Percentiles rank a stretch among this genome's conserved stretches.
Conservation (phyloP, 2,888 invertebrate species). For the Leptothorax acervorum region DNA sequence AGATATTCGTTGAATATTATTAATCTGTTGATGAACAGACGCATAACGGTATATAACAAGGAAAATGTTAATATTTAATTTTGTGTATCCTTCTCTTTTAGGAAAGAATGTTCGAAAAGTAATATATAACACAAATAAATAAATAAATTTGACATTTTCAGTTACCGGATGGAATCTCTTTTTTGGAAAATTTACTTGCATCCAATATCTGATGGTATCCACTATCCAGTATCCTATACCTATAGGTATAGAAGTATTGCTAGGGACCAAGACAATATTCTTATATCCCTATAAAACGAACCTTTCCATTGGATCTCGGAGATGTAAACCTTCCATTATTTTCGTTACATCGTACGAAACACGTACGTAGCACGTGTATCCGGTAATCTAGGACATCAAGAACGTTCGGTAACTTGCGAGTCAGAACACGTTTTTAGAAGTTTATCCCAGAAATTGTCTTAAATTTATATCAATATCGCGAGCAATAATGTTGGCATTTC, state of each 20-base stretch:
- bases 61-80: too few relatives aligned
- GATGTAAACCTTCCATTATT: background rate
- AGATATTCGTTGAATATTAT: too few relatives aligned
- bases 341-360: background rate
- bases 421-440: background rate
- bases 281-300: background rate
- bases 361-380: background rate
- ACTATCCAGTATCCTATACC: too few relatives aligned
- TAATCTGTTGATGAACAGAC: too few relatives aligned
- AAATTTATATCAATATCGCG: background rate
- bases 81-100: too few relatives aligned
- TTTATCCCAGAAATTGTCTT: background rate
- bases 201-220: too few relatives aligned
- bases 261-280: background rate
- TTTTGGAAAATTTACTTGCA: too few relatives aligned
- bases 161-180: too few relatives aligned
- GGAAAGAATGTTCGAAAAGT: too few relatives aligned
- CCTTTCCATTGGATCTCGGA: background rate
- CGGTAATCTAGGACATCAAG: background rate
- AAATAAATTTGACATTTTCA: too few relatives aligned
- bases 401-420: background rate
- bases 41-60: too few relatives aligned
- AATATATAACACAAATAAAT: too few relatives aligned
- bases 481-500: background rate
- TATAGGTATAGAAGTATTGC: background rate